Evolutionary conservation across 2,797 vertebrate species (phyloP).

Genomic region (Chromis chromis): DNA sequence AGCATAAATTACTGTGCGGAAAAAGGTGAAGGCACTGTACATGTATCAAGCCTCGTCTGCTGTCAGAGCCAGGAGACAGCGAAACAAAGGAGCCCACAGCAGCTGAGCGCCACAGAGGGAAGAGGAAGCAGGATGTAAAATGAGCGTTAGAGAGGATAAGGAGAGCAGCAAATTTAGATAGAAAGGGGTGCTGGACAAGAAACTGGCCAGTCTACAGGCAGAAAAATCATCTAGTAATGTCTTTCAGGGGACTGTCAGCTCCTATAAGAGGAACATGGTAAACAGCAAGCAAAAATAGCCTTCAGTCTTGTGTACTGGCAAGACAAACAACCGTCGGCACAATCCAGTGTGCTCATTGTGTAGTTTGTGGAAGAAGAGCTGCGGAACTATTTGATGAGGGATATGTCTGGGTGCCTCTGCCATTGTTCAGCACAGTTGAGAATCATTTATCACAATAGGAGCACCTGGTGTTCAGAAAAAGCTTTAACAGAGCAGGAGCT

Average conservation of each 20-base stretch:
- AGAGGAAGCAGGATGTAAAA: constrained; percentile 40
- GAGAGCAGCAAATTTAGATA: constrained; percentile 25
- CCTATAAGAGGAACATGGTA: constrained; percentile 52
- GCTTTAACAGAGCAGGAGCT: constrained; percentile 68
- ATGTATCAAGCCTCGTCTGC: constrained; percentile 71
- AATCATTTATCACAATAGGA: constrained; percentile 77
- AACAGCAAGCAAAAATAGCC: constrained; percentile 64
- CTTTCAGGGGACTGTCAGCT: constrained; percentile 60
- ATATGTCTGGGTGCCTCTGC: constrained; percentile 64
- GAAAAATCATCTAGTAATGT: constrained; percentile 32
- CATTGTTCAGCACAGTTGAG: constrained; percentile 69
- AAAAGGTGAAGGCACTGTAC: constrained; percentile 71
- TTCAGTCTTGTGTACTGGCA: constrained; percentile 33
- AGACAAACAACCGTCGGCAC: constrained; percentile 57
- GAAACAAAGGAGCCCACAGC: constrained; percentile 64
- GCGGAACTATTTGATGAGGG: constrained; percentile 67
- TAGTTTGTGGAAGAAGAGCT: constrained; percentile 57
- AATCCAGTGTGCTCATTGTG: constrained; percentile 56
- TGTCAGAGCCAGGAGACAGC: constrained; percentile 63
- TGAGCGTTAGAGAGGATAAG: constrained; percentile 19
- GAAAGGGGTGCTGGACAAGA: constrained; percentile 19
- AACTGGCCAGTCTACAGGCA: constrained; percentile 28
- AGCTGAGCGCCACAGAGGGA: constrained; percentile 12
- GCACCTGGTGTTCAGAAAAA: constrained; percentile 69
- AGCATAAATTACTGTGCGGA: constrained; percentile 75